Percentiles rank a stretch among this genome's conserved stretches.
Conservation (phyloP, 2,113 vertebrate species). For the Euleptes europaea region DNA sequence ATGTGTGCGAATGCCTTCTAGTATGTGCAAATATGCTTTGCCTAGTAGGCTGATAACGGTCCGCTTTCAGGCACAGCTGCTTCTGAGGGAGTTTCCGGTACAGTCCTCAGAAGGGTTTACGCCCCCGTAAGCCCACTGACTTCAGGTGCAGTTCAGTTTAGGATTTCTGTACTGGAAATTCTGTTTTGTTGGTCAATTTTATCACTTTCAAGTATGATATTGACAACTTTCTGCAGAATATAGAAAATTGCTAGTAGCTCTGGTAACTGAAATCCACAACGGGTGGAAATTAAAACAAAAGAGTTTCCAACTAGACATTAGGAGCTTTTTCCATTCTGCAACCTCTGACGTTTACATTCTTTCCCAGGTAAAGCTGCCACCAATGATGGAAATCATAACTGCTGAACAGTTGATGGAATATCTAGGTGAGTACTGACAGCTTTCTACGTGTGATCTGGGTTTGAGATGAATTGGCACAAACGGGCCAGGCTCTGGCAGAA, state of each 20-base stretch:
- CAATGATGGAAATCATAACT: slow-evolving; percentile 99
- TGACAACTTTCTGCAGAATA: background rate
- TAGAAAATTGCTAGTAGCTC: background rate
- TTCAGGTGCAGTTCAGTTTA: no score
- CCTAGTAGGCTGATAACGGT: background rate
- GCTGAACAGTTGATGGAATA: slow-evolving; percentile 99
- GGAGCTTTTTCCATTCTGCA: slow-evolving; percentile 47
- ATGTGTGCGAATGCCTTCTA: background rate
- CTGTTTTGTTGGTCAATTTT: background rate
- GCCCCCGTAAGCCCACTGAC: no score
- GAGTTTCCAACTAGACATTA: no score
- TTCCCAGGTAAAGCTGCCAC: slow-evolving; percentile 94
- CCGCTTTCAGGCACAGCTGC: no score
- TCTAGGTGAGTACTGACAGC: slow-evolving; percentile 83
- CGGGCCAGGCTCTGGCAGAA: background rate
- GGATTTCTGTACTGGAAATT: background rate
- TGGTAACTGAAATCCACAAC: no score
- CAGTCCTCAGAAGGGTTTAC: no score
- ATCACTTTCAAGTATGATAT: background rate
- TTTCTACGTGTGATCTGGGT: background rate
- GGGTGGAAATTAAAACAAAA: no score
- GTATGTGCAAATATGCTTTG: background rate
- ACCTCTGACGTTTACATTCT: slow-evolving; percentile 44
- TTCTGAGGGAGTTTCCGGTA: no score
- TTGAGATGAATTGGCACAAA: background rate